Base-by-base conservation (phyloP, 1,140 invertebrate species). In the Zelostemma sp. region DNA sequence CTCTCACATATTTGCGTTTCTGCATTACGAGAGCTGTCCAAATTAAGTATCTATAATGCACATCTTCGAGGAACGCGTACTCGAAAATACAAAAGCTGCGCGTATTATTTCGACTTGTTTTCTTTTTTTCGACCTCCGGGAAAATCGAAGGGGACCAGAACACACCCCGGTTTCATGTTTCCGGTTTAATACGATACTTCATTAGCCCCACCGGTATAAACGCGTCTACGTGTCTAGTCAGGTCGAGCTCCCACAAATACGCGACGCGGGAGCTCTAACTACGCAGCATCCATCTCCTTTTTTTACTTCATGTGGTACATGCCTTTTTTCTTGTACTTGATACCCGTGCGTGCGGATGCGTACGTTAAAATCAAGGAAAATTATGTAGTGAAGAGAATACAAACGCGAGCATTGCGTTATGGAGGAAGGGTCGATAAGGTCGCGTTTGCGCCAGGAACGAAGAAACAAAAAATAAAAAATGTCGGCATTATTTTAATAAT, bases 181-280 rank as follows among this genome's bases (percentile, higher is more conserved):
- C 77, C 54, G 64, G 69, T 73, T 78, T 72, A 80, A 80, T 66
- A 72, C 70, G 79, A 80, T 78, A 80, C 79, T 80, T 80, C 70
- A 80, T 80, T 80, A 80, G 73, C 68, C 55, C 56, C 46, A n/a
- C 25, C 25, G 64, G 59, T 63, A 68, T 53, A 64, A 76, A 68
- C 61, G 57, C 67, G 65, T 51, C 31, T 59, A 43, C n/a, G n/a
- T n/a, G n/a, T n/a, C n/a, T n/a, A n/a, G 48, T 50, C 63, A 48
- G 45, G 60, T 63, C 51, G 55, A 69, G 74, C 38, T 35, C 18
- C 55, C 56, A 33, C 63, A 68, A 75, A 68, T 49, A 58, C 51
- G 49, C 33, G 21, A 53, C 43, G 45, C 40, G 54, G 48, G 33
- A 68, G 41, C 8, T 18, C 61, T 61, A 68, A 57, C 60, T 61